Base-by-base conservation (phyloP, 1,140 invertebrate species). In the Zaprionus taronus region DNA sequence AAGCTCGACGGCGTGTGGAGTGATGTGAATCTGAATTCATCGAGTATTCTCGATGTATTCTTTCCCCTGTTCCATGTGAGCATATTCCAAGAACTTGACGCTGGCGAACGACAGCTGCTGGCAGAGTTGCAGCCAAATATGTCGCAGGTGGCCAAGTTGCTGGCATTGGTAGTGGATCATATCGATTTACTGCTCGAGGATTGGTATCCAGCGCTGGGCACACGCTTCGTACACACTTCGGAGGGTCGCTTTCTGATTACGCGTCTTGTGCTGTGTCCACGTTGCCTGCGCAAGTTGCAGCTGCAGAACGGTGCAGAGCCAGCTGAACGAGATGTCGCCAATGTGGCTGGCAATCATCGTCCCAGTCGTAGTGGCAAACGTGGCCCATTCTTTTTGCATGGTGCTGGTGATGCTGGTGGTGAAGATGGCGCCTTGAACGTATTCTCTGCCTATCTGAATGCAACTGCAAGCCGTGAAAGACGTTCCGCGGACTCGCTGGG, bases 161-260 rank as follows among this genome's bases (percentile, higher is more conserved):
- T 99, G 53, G 97, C 98, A 0, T 93, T 99, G 17, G 95, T 98
- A n/a, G 97, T 99, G 1, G 98, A 99, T 92, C 98, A 99, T 91
- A 97, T 99, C 80, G 99, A 99, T 92, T 96, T 98, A 60, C 93
- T 99, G 24, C 93, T 99, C 0, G 99, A 99, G 93, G 99, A 99
- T 93, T 99, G 99, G 99, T 99, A 99, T 94, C 98, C 98, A 1
- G 97, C 97, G 0, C 93, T 98, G 53, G 96, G 99, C 6, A 99
- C 98, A 2, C 95, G 99, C 51, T 99, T 99, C 93, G 98, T 98
- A 1, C 99, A 99, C 91, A 99, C 98, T 0, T 98, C 98, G 0
- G 98, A 99, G 92, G 99, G 99, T 1, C 96, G 97, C 77, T 97
- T 99, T 91, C 93, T 99, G 26, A 97, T 99, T 11, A 99, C 98